These are phyloP conservation scores for Tor tambroides DNA, from an alignment of 2,113 vertebrate genomes.

Conservation along the genomic window DNA sequence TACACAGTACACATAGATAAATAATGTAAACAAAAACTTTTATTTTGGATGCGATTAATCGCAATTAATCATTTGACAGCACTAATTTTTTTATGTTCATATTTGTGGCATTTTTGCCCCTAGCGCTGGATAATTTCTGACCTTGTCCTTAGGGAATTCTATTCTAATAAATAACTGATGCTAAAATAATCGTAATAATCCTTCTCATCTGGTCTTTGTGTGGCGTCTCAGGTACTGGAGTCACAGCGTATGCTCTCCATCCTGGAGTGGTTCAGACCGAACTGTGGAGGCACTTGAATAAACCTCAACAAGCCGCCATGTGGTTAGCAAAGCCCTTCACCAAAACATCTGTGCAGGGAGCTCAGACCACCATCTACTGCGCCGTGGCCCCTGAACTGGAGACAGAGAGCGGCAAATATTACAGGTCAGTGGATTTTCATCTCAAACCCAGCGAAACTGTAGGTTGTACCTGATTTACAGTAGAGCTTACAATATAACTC, in stretches of 20 bases:
- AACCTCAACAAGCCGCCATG: conserved; percentile 60
- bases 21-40: too few species aligned
- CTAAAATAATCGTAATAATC: background rate
- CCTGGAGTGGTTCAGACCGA: conserved; percentile 79
- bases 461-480: background rate
- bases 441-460: background rate
- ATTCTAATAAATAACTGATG: background rate
- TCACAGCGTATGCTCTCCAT: conserved; percentile 76
- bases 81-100: background rate
- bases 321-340: conserved; percentile 71
- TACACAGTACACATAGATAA: too few species aligned
- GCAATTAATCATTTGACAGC: too few species aligned
- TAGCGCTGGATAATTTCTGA: background rate
- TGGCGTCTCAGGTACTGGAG: conserved; percentile 68
- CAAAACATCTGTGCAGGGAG: conserved; percentile 74
- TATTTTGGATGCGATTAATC: too few species aligned
- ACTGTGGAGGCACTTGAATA: conserved; percentile 72
- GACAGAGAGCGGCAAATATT: conserved; percentile 74
- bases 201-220: background rate
- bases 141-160: background rate
- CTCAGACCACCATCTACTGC: conserved; percentile 80
- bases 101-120: background rate
- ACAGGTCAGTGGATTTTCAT: conserved; percentile 65
- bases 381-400: conserved; percentile 74
- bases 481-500: background rate